Conservation (phyloP, 2,113 vertebrate species). For the Tricholaema leucomelas region DNA sequence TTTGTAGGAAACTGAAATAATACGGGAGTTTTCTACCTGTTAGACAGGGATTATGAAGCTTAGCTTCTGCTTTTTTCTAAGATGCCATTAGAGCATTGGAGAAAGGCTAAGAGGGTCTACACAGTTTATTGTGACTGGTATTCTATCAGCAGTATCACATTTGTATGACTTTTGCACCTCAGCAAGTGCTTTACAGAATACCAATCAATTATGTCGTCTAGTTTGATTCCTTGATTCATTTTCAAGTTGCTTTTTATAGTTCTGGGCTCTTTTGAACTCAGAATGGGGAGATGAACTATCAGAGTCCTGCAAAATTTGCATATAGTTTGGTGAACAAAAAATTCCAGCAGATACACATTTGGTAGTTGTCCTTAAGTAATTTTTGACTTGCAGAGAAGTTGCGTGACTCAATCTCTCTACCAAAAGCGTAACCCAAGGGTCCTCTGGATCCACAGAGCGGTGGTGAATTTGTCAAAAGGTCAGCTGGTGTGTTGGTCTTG, state of each 20-base stretch:
- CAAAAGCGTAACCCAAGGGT: background rate
- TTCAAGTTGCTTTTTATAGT: background rate
- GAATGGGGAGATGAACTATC: background rate
- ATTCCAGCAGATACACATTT: background rate
- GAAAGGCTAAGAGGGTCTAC: background rate
- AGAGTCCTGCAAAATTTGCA: background rate
- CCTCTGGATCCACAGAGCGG: background rate
- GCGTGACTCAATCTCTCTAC: background rate
- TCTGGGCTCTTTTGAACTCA: background rate
- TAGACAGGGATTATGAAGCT: background rate
- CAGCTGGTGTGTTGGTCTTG: background rate
- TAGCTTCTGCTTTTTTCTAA: background rate
- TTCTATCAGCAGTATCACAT: background rate
- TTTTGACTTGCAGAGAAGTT: background rate
- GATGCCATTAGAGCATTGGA: background rate
- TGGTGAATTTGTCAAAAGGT: background rate
- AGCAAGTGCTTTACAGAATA: background rate
- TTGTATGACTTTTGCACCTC: background rate
- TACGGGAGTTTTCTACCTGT: background rate
- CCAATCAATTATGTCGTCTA: background rate
- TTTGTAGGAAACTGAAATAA: background rate
- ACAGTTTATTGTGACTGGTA: background rate
- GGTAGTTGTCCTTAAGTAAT: background rate
- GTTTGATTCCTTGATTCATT: background rate
- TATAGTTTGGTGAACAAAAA: background rate